phyloP scores from a whole-genome alignment of 2,113 vertebrate species.

The Indicator indicator region DNA sequence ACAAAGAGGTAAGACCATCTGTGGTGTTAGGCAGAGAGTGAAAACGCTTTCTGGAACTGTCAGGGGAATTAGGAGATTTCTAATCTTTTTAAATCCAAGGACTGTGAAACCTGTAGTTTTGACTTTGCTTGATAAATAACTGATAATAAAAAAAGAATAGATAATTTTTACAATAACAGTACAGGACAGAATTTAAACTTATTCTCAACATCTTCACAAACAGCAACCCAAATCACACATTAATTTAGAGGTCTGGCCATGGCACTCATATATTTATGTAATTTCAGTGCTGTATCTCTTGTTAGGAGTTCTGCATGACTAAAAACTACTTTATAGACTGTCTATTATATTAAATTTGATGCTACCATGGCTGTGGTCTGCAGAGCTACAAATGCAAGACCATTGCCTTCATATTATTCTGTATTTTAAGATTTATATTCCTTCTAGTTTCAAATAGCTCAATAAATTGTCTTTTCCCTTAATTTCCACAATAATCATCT shows the following conservation, averaged over 20 bases:
- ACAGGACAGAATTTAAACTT: neutral
- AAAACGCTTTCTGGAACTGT: constrained; percentile 27
- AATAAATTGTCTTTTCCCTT: neutral
- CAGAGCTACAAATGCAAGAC: neutral
- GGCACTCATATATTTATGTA: neutral
- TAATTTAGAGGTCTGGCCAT: neutral
- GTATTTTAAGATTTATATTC: neutral
- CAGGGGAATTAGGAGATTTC: neutral
- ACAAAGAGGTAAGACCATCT: constrained; percentile 1
- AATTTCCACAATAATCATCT: neutral
- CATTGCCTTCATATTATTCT: neutral
- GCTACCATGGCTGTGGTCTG: neutral
- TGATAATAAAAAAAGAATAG: neutral
- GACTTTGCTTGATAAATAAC: neutral
- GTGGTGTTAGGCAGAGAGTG: neutral
- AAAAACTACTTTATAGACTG: neutral
- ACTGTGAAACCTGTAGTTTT: neutral
- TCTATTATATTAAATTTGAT: neutral
- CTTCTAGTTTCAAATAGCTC: neutral
- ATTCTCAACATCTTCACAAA: neutral
- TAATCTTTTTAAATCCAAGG: neutral
- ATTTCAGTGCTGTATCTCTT: neutral
- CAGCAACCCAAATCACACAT: neutral
- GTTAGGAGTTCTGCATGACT: neutral
- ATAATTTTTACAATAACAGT: neutral